Evolutionary conservation across 37 sponge, comb jelly and placozoan genomes (phyloP), one percentile per base, ranked within the genome.

Genomic region (Eunapius fragilis): DNA sequence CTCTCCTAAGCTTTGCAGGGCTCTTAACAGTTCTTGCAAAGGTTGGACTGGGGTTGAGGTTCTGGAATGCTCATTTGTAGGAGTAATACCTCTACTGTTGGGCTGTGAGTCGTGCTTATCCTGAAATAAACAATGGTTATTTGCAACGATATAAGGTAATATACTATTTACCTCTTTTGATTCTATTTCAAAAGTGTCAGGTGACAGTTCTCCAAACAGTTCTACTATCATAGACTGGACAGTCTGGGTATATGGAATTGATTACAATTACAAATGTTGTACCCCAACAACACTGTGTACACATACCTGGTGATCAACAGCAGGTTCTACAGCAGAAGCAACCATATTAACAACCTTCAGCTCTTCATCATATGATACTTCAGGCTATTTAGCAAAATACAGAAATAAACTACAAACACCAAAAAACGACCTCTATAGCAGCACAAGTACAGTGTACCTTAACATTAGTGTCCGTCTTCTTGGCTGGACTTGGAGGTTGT

Each of bases 171-270:
- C 33, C 36, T 76, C 25, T 76, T 26, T 25, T 12, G 77, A 3
- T 76, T 26, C 47, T 33, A 38, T 47, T 45, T 87, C 88, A 81
- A 87, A 87, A 69, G 81, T 82, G 23, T 89, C 84, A 72, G 83
- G 78, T 2, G 89, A 79, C 5, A 89, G 67, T 12, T 89, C 90
- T 79, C 68, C 71, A 74, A 89, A 89, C 9, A 89, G 85, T 25
- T 89, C 90, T 26, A 85, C 85, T 68, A 89, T 84, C 37, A 89
- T 80, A 26, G 90, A 85, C 71, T 84, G n/a, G 69, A 89, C 74
- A 25, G 84, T 81, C 76, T 84, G 67, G n/a, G n/a, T n/a, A n/a
- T n/a, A n/a, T n/a, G n/a, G n/a, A n/a, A n/a, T n/a, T n/a, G n/a
- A n/a, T n/a, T n/a, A n/a, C n/a, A n/a, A n/a, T n/a, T n/a, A n/a